Base-by-base conservation (phyloP, 2,888 invertebrate genomes). In the Eueremaeus valkanovi region DNA sequence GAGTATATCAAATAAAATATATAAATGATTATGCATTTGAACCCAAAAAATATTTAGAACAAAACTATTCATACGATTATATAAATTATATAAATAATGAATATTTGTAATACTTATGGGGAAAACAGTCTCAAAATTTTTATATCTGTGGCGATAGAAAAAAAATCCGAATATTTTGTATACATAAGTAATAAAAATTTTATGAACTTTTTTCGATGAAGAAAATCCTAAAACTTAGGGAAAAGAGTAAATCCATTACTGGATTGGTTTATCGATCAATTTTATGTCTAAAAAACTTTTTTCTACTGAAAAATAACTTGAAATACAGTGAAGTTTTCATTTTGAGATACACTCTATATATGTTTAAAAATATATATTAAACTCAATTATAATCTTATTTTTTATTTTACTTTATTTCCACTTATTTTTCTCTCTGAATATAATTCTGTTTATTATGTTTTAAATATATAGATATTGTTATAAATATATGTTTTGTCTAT, bases 141-240 rank as follows among this genome's bases (percentile, higher is more conserved):
- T 21, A 8, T 3, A 8, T 55, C 3, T 21, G 55, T 24, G 24
- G 18, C 3, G 6, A 36, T 11, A 36, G 11, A 36, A 36, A 36
- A 36, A 36, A 36, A 45, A 55, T 61, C 3, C 27, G 13, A 31
- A 61, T 5, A 31, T 31, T 27, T 31, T 31, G 21, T 61, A 6
- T 61, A 61, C 61, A 31, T 61, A 31, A 31, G 61, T 61, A 9
- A 24, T 61, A 31, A 61, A 61, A 61, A 33, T 61, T 61, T 61
- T 29, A 61, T 61, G 61, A 61, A 61, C 61, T 21, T 42, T 42
- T 42, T 42, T 42, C 13, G 42, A 6, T 55, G 13, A 24, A 55
- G 6, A 21, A 18, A 55, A 16, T 8, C 3, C 27, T 55, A 3
- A 27, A 55, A 55, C 55, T 55, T 8, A 55, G 16, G 18, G 3